phyloP scores from a whole-genome alignment of 2,888 invertebrate species.

The Ochropacha duplaris region DNA sequence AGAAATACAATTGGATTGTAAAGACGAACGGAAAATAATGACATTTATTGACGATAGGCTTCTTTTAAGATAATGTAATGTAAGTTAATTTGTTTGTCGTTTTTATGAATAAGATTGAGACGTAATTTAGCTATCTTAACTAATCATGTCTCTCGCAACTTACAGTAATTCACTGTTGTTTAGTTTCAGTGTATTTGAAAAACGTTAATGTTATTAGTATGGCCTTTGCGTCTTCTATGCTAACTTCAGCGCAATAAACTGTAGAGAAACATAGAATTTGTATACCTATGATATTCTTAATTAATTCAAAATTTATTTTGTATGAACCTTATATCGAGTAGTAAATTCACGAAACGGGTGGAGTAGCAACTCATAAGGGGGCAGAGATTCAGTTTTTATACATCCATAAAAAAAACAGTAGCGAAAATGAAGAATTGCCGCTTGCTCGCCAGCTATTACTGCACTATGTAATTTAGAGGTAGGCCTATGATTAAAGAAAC shows the following conservation, averaged over 20 bases:
- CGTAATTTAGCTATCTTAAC: no score
- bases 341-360: conserved; percentile 5
- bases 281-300: no score
- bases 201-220: no score
- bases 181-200: no score
- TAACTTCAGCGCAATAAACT: no score
- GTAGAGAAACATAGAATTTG: no score
- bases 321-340: neutral
- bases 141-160: no score
- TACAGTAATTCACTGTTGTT: no score
- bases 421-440: conserved; percentile 81
- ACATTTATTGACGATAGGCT: no score
- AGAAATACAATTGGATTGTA: conserved; percentile 2
- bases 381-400: conserved; percentile 54
- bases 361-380: conserved; percentile 41
- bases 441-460: conserved; percentile 78
- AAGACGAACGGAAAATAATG: neutral
- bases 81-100: no score
- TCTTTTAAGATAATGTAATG: neutral
- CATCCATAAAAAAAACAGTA: conserved; percentile 64
- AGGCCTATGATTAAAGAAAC: conserved; percentile 79
- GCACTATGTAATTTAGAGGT: conserved; percentile 75
- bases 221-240: neutral
- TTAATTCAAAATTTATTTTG: neutral
- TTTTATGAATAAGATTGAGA: no score